Conservation (phyloP, 2,113 vertebrate genomes). For the Cricetomys ansorgei region DNA sequence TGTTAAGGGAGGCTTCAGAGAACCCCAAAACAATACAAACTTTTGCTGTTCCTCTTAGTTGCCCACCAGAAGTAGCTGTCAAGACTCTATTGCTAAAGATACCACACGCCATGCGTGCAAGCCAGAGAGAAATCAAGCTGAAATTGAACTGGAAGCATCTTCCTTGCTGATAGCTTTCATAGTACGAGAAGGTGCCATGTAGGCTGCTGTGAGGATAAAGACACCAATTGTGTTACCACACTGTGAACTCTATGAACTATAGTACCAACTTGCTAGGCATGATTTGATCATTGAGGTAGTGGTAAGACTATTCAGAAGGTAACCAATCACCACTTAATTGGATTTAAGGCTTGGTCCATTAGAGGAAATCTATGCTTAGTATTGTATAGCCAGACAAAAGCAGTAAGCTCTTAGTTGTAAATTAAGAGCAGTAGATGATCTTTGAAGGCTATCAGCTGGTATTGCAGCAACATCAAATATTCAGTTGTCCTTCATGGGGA, state of each 20-base stretch:
- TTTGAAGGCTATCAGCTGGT: background rate
- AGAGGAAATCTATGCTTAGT: background rate
- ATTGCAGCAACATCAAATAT: background rate
- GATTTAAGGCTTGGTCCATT: background rate
- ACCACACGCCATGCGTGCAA: background rate
- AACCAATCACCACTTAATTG: background rate
- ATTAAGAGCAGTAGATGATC: background rate
- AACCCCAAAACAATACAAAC: background rate
- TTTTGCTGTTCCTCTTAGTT: background rate
- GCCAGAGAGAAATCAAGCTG: background rate
- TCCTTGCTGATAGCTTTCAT: background rate
- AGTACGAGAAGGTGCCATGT: background rate
- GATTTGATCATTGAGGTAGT: background rate
- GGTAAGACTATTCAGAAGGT: fast-evolving
- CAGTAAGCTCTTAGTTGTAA: background rate
- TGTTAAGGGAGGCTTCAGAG: background rate
- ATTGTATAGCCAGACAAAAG: background rate
- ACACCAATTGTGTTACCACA: background rate
- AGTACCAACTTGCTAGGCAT: background rate
- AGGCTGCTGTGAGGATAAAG: background rate
- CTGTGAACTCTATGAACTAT: background rate
- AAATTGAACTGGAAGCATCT: too few relatives aligned
- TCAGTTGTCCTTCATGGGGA: background rate
- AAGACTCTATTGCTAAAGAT: background rate
- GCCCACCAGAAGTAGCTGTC: background rate